Evolutionary conservation across 1,140 invertebrate species (phyloP), one percentile per base, ranked within the genome.

Genomic region (Bombus turneri): DNA sequence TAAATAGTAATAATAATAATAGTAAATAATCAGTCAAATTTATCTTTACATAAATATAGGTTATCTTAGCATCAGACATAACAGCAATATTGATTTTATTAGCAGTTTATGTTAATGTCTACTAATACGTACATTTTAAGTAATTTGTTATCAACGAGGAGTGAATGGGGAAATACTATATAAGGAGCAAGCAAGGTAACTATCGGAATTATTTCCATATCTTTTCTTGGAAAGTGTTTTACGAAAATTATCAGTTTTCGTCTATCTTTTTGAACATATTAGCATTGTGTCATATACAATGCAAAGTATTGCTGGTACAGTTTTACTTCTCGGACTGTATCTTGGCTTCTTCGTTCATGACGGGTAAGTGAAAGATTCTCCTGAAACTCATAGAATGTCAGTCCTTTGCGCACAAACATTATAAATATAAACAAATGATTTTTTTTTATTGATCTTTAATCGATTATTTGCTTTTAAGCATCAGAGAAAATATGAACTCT

Each of bases 321-420:
- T 62, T n/a, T 53, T 85, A 25, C 3, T 77, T 57, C 1, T 85
- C 0, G 76, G 25, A 64, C 25, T 80, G 8, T 53, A 6, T 28
- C 4, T 80, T n/a, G 34, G 2, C 41, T 18, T 15, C 15, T 53
- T 62, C 8, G 41, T 43, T 8, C 25, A 31, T 15, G 6, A 5
- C 18, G 4, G 41, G 83, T 85, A 80, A 85, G 83, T 85, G 57
- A 85, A 85, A 72, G 68, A 53, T 66, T 22, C 28, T 28, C 1
- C 28, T 2, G 2, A 5, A 72, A 81, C 28, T n/a, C 9, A n/a
- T 18, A 12, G 34, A 34, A 78, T 66, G 37, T 39, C 12, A 39
- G 25, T 71, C 25, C 2, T 71, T 28, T 71, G 15, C 18, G 31
- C 3, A 12, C 5, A 6, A 10, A 2, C 10, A 22, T 53, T 39